A percentile compares a stretch with the other conserved stretches of the same genome.
phyloP scores from a whole-genome alignment of 1,140 invertebrate species.

The Trichonephila inaurata region DNA sequence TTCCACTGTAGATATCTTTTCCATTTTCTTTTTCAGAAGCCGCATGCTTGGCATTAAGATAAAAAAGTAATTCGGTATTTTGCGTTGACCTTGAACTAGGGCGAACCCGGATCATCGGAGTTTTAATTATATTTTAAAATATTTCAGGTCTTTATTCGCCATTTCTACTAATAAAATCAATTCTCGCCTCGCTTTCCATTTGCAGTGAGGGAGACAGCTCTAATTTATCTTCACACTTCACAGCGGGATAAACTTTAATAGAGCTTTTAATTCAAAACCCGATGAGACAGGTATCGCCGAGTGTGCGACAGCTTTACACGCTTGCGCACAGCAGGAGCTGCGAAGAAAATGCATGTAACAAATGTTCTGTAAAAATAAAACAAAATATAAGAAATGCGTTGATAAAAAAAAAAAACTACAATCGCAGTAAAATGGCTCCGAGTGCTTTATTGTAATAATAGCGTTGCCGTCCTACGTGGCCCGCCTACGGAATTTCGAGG shows the following conservation, averaged over 20 bases:
- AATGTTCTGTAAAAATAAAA: constrained; percentile 23
- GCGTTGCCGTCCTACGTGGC: constrained; percentile 5
- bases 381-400: not conserved
- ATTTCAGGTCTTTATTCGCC: constrained; percentile 54
- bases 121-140: constrained; percentile 70
- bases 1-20: not conserved
- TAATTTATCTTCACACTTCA: constrained; percentile 53
- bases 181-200: constrained; percentile 52
- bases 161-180: constrained; percentile 65
- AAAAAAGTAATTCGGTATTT: not conserved
- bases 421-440: constrained; percentile 32
- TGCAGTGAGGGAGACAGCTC: constrained; percentile 28
- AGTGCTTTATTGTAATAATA: constrained; percentile 66
- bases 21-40: not conserved
- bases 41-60: not conserved
- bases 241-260: constrained; percentile 68
- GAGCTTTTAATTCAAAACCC: constrained; percentile 66
- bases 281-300: constrained; percentile 41
- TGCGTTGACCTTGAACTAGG: constrained; percentile 9
- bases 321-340: constrained; percentile 47
- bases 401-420: constrained; percentile 34
- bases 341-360: constrained; percentile 34
- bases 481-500: constrained; percentile 6
- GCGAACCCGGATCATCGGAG: constrained; percentile 47
- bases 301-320: constrained; percentile 65